Base-by-base conservation (phyloP, 1,140 invertebrate species). In the Antheraea pernyi region DNA sequence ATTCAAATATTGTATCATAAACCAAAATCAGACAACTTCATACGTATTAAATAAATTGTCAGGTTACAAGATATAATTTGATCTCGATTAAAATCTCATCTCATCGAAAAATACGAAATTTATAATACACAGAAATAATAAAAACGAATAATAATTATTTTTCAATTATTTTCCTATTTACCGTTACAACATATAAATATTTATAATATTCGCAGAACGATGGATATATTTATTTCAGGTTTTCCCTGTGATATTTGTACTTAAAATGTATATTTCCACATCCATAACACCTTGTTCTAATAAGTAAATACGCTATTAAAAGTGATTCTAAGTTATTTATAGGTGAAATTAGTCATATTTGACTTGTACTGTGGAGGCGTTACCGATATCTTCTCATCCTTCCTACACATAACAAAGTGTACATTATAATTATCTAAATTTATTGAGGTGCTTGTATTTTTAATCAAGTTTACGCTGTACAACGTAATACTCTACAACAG, bases 321-420 rank as follows among this genome's bases (percentile, higher is more conserved):
- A 18, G 36, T 63, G 61, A 63, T 37, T 63, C 30, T 36, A 63
- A 63, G 61, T 63, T 37, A 63, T 63, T 63, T 63, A 63, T 13
- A 30, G n/a, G 19, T 63, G 16, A 61, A 19, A 63, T 63, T 63
- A 63, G 61, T 63, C 61, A 63, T 63, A 30, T n/a, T n/a, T 30
- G 61, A 6, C 46, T 53, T 11, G 22, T 37, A 30, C 22, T 1
- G 59, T 30, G 19, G 19, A 67, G 65, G 65, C 65, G 65, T 36
- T 36, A 58, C 18, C 48, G n/a, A 53, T 16, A 53, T 18, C 46
- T 48, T 42, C 46, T 36, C 65, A 36, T 68, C 58, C 58, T 19
- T 59, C 66, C 36, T 59, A 68, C 58, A 61, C 66, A 19, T 59
- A 59, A 30, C 6, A 11, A n/a, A 19, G 9, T 16, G 6, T 8